phyloP scores from a whole-genome alignment of 2,888 invertebrate species.

The Arrhopalites spinosus region DNA sequence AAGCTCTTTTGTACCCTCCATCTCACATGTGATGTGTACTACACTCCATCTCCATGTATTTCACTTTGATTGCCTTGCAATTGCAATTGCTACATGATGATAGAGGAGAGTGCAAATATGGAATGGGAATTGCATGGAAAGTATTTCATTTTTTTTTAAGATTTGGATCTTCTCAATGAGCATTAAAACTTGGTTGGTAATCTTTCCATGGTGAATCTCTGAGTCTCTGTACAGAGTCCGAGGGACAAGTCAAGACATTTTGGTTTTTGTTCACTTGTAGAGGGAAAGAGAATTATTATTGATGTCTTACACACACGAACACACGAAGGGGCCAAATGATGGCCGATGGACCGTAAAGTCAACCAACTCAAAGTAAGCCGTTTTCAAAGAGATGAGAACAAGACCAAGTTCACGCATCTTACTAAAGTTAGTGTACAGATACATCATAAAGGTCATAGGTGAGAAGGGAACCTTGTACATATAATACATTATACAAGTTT shows the following conservation, averaged over 20 bases:
- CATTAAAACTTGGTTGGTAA: too few species aligned
- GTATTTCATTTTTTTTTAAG: not conserved
- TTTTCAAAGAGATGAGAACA: conserved; percentile 9
- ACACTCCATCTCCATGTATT: not conserved
- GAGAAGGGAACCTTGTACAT: not conserved
- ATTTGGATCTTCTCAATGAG: too few species aligned
- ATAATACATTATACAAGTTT: conserved; percentile 19
- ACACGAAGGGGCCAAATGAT: conserved; percentile 36
- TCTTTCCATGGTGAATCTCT: too few species aligned
- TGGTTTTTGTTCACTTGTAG: not conserved
- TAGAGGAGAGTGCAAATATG: not conserved
- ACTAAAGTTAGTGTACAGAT: too few species aligned
- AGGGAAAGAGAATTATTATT: conserved; percentile 22
- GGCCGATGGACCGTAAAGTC: conserved; percentile 37
- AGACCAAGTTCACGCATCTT: conserved; percentile 27
- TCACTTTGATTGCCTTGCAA: not conserved
- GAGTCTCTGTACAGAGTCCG: too few species aligned
- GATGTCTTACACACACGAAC: conserved; percentile 37
- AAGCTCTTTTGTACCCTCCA: not conserved
- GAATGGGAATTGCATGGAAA: conserved; percentile 10
- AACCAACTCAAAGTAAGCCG: conserved; percentile 38
- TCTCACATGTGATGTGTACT: not conserved
- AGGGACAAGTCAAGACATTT: not conserved
- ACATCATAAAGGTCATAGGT: conserved; percentile 34
- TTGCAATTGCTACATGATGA: not conserved